Conservation (phyloP, 2,797 vertebrate genomes). For the Cirrhinus mrigala region DNA sequence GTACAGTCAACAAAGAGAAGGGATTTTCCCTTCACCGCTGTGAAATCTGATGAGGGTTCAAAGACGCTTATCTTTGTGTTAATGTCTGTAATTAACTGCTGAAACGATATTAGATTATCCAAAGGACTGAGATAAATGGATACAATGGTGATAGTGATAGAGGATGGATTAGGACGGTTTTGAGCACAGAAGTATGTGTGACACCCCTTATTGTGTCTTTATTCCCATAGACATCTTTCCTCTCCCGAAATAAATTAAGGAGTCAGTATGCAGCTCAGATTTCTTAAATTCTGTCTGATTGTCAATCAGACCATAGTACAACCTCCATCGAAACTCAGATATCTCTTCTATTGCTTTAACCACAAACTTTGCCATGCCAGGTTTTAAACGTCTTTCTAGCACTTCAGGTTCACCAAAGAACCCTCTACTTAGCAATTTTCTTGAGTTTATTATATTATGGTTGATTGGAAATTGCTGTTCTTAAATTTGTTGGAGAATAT, state of each 20-base stretch:
- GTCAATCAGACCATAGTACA: background rate
- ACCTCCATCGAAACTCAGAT: background rate
- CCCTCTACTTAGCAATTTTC: too few relatives aligned
- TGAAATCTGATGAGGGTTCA: constrained; percentile 71
- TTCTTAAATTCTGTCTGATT: background rate
- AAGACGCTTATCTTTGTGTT: constrained; percentile 68
- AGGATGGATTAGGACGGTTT: constrained; percentile 35
- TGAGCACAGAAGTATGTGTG: constrained; percentile 50
- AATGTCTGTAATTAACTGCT: constrained; percentile 75
- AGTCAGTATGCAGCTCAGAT: constrained; percentile 4
- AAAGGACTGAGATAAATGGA: constrained; percentile 30
- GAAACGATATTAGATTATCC: constrained; percentile 64
- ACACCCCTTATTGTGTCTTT: constrained; percentile 29
- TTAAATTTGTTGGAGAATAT: too few relatives aligned
- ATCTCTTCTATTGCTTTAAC: background rate
- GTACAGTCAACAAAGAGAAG: constrained; percentile 48
- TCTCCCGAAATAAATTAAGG: constrained; percentile 25
- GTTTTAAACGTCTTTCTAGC: too few relatives aligned
- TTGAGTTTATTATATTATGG: too few relatives aligned
- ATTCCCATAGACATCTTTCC: constrained; percentile 48
- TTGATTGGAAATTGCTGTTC: too few relatives aligned
- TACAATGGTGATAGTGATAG: constrained; percentile 31
- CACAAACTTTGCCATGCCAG: too few relatives aligned
- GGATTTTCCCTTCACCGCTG: constrained; percentile 63
- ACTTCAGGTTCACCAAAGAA: too few relatives aligned